These are phyloP conservation scores for Tychaedon coryphoeus DNA, from an alignment of 2,113 vertebrate species.

Conservation along the genomic window DNA sequence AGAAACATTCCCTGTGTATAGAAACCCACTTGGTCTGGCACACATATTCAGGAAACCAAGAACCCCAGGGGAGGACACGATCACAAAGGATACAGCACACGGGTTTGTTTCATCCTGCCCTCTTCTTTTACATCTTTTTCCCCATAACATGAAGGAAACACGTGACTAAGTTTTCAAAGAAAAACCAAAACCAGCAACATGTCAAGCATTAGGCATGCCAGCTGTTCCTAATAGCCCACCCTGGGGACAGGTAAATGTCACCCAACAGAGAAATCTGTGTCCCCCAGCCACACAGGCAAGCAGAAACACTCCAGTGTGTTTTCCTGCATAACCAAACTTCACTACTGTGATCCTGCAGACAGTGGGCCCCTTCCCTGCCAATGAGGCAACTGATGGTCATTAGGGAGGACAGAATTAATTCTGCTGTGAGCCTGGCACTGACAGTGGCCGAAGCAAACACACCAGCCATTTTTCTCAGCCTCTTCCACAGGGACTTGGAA, in stretches of 20 bases:
- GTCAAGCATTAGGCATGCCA: not conserved
- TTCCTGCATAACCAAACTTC: not conserved
- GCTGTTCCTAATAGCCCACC: not conserved
- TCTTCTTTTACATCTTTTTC: not conserved
- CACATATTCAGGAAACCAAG: not conserved
- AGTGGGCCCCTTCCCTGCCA: slow-evolving; percentile 16
- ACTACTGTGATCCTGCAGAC: not conserved
- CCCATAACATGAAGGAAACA: not conserved
- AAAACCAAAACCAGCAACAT: not conserved
- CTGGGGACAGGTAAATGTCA: not conserved
- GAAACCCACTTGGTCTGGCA: not conserved
- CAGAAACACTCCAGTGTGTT: not conserved
- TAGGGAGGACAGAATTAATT: slow-evolving; percentile 55
- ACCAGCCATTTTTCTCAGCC: slow-evolving; percentile 29
- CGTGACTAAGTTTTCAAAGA: not conserved
- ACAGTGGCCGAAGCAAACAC: not conserved
- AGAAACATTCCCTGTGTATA: not conserved
- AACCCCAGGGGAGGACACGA: not conserved
- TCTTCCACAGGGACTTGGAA: slow-evolving; percentile 7
- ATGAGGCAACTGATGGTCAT: slow-evolving; percentile 23
- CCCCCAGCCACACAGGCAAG: not conserved
- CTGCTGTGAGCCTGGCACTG: not conserved
- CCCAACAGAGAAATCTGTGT: not conserved
- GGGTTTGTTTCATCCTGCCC: not conserved
- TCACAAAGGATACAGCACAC: not conserved